Percentiles rank a stretch among this genome's conserved stretches.
These are phyloP conservation scores for Liasis olivaceus DNA, from an alignment of 2,797 vertebrate genomes.

Conservation along the genomic window DNA sequence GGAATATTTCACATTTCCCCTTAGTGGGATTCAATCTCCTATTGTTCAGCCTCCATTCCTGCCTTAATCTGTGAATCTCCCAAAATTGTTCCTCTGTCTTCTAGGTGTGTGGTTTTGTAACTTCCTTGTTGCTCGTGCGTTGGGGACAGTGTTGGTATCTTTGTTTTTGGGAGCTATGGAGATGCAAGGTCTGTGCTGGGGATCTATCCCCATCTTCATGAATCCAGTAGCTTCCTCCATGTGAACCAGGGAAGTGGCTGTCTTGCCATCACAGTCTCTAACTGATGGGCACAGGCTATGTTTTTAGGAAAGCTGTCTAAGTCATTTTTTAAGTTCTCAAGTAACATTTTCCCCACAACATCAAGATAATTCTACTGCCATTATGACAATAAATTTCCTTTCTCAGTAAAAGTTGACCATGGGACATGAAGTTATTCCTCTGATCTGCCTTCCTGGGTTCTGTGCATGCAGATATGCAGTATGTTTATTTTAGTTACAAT, in stretches of 20 bases:
- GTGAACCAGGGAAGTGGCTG: not conserved
- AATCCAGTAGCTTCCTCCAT: not conserved
- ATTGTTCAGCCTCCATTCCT: not conserved
- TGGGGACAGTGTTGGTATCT: not conserved
- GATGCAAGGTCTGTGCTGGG: not conserved
- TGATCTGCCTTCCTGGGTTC: slow-evolving; percentile 64
- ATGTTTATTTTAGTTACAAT: slow-evolving; percentile 1
- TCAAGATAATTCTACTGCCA: not conserved
- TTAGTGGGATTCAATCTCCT: not conserved
- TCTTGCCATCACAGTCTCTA: not conserved
- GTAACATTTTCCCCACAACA: not conserved
- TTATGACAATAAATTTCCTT: slow-evolving; percentile 48
- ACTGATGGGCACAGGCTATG: not conserved
- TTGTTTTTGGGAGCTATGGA: not conserved
- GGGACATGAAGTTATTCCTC: slow-evolving; percentile 55
- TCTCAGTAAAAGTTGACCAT: not conserved
- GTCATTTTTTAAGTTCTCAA: not conserved
- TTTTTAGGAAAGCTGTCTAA: not conserved
- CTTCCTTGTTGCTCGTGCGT: not conserved
- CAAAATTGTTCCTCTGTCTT: not conserved
- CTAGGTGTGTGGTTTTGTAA: not conserved
- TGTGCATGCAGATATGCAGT: slow-evolving; percentile 26
- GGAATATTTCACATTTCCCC: not conserved
- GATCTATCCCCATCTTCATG: not conserved
- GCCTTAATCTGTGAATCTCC: not conserved